Base-by-base conservation (phyloP, 2,797 vertebrate genomes). In the Bucorvus abyssinicus region DNA sequence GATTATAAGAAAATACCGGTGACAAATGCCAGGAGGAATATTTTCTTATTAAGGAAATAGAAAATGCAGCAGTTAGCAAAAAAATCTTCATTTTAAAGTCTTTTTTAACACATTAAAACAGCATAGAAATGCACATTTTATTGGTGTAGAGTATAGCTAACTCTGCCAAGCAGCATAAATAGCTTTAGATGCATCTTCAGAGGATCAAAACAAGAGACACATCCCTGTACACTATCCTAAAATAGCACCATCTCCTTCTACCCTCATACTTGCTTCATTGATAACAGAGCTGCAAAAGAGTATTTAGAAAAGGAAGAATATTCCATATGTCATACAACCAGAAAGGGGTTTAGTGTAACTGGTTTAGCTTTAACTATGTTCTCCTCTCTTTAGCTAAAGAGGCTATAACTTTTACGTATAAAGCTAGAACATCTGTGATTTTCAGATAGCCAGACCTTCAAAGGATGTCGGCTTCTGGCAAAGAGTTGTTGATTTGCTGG, bases 1-100 rank as follows among this genome's bases (percentile, higher is more conserved):
- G 53, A 97, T 87, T 80, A 34, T 74, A 85, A 82, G 26, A 94
- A 97, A 96, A 74, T 42, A 83, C 23, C 44, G 83, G 30, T 77
- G 55, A 87, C 17, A 82, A 92, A 82, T 45, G 36, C 9, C 13
- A 52, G 5, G 17, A 76, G 20, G 34, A 76, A 52, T 87, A 65
- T 84, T 82, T 64, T 63, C 36, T 45, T 38, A 86, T 76, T 68
- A 68, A 69, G 18, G 21, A 77, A 89, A 40, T 52, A 80, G 7
- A 56, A 84, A 64, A 67, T 70, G 36, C 63, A 59, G 19, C 24
- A 64, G 57, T 12, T 47, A 73, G 7, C 5, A 65, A 75, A 67
- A 67, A 26, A 27, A 14, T 36, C 17, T 45, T 74, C 3, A 50
- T 74, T 88, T 86, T 60, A 50, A 60, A 32, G 9, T 30, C 90